phyloP scores from a whole-genome alignment of 2,888 invertebrate species.

The Lasioglossum calceatum region DNA sequence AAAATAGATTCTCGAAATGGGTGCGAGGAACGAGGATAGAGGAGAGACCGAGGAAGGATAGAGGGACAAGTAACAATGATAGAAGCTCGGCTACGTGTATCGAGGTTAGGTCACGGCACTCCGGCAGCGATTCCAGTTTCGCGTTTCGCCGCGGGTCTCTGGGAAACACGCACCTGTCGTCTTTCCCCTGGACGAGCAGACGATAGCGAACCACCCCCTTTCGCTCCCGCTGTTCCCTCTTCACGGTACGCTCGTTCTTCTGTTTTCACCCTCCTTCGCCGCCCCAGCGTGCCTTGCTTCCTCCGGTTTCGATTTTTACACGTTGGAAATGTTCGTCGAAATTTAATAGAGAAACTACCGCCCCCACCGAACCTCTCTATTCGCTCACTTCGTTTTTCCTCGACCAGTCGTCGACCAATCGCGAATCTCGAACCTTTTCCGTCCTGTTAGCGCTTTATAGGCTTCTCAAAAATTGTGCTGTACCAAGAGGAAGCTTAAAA shows the following conservation, averaged over 20 bases:
- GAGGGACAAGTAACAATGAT: conserved; percentile 21
- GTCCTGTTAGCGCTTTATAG: background rate
- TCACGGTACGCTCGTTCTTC: conserved; percentile 30
- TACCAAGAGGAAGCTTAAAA: no score
- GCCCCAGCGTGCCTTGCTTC: conserved; percentile 22
- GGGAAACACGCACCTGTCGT: conserved; percentile 82
- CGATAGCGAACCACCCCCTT: conserved; percentile 65
- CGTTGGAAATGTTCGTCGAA: conserved; percentile 28
- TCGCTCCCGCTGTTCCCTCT: conserved; percentile 40
- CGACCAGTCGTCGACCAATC: background rate
- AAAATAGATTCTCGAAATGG: conserved; percentile 14
- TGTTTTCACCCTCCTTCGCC: conserved; percentile 28
- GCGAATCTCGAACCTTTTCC: background rate
- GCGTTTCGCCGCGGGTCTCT: conserved; percentile 81
- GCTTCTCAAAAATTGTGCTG: no score
- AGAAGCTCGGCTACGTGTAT: conserved; percentile 49
- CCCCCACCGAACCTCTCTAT: background rate
- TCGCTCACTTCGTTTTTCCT: background rate
- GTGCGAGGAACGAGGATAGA: background rate
- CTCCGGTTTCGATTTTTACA: conserved; percentile 24
- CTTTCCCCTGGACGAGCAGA: conserved; percentile 77
- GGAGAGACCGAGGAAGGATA: background rate
- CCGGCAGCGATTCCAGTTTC: conserved; percentile 75
- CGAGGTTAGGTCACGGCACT: conserved; percentile 68
- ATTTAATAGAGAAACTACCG: background rate